phyloP scores from a whole-genome alignment of 2,797 vertebrate species.

The Halcyon smyrnensis region DNA sequence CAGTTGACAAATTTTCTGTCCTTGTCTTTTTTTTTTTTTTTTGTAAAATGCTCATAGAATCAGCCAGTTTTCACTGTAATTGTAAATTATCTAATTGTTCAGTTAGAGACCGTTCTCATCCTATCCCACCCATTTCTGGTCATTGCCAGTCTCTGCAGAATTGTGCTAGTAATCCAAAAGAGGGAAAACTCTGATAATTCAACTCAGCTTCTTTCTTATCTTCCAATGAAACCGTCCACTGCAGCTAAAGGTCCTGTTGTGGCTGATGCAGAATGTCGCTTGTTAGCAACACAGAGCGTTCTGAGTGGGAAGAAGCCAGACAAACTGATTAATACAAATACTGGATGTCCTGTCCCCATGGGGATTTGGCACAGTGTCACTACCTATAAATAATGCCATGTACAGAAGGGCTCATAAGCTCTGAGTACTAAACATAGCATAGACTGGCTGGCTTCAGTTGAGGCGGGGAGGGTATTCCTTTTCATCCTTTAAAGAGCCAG shows the following conservation, averaged over 20 bases:
- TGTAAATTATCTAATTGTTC: background rate
- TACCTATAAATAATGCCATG: slow-evolving; percentile 58
- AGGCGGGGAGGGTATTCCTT: background rate
- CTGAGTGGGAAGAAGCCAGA: background rate
- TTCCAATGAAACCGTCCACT: background rate
- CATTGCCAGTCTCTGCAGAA: background rate
- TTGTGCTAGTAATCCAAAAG: background rate
- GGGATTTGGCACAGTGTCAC: slow-evolving; percentile 49
- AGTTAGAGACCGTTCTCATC: background rate
- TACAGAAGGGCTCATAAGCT: slow-evolving; percentile 55
- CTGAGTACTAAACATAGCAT: slow-evolving; percentile 43
- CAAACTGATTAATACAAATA: slow-evolving; percentile 36
- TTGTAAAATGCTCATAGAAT: background rate
- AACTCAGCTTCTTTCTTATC: background rate
- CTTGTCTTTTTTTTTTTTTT: background rate
- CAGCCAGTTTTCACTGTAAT: background rate
- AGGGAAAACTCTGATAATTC: background rate
- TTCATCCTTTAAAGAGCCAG: background rate
- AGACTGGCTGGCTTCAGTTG: background rate
- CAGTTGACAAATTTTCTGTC: background rate
- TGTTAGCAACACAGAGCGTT: background rate
- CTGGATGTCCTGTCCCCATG: slow-evolving; percentile 28
- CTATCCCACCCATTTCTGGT: background rate
- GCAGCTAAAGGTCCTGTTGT: background rate
- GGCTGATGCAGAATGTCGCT: background rate